phyloP scores from a whole-genome alignment of 2,113 vertebrate genomes.

The Neotragus pygmaeus region DNA sequence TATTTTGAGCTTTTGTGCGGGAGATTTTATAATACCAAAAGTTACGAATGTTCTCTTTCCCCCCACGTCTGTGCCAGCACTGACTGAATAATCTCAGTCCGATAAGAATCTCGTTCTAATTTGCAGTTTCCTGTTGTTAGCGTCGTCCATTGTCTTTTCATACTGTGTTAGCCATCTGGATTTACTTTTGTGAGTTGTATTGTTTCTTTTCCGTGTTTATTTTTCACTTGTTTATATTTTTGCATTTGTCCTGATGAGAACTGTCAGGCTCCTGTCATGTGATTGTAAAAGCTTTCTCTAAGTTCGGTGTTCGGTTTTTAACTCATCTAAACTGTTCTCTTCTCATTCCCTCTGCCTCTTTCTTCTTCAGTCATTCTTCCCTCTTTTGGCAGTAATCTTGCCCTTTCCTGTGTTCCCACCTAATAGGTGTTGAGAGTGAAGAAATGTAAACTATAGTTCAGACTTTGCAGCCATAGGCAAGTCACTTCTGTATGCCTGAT shows the following conservation, averaged over 20 bases:
- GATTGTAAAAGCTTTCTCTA: background rate
- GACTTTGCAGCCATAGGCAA: background rate
- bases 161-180: background rate
- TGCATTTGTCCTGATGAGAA: background rate
- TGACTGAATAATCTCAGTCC: background rate
- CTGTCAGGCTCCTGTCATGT: background rate
- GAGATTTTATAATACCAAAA: background rate
- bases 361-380: background rate
- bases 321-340: background rate
- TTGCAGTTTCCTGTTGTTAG: background rate
- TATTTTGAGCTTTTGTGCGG: background rate
- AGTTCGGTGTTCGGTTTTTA: background rate
- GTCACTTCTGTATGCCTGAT: background rate
- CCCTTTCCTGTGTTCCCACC: background rate
- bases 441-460: background rate
- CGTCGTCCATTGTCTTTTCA: background rate
- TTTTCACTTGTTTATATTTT: background rate
- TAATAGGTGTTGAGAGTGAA: background rate
- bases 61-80: background rate
- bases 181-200: background rate
- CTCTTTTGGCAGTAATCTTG: background rate
- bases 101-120: background rate
- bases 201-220: background rate
- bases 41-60: background rate
- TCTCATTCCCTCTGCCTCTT: background rate